Evolutionary conservation across 2,888 invertebrate species (phyloP), one percentile per base, ranked within the genome.

Genomic region (Hydriomena furcata): DNA sequence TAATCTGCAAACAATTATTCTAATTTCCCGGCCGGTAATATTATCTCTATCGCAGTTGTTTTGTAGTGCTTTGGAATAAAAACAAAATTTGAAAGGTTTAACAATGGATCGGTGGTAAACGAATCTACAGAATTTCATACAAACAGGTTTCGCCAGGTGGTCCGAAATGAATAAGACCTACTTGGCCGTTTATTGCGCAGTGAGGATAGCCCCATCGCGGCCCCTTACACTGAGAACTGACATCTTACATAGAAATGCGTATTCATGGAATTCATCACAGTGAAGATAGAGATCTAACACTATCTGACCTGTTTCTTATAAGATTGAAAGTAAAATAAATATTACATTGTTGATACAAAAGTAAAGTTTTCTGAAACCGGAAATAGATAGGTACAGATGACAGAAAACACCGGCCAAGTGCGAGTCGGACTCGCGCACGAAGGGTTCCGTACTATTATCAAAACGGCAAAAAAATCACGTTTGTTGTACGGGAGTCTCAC

Each of bases 71-170:
- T 54, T 55, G 42, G 53, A 58, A 57, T 53, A 52, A 44, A 54
- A 52, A 52, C 46, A 43, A 46, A 46, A 52, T 61, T 58, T 58
- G 52, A 58, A 52, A 61, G 38, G 53, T 57, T 56, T 44, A 54
- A 61, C 57, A 58, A 61, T 61, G 57, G 55, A 52, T 61, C 61
- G 35, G 48, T 59, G 55, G 59, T 49, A 44, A 60, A 53, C 51
- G 53, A 58, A 58, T 54, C 45, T 60, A 51, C 51, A 49, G 51
- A 59, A 55, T 57, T 52, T 55, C 50, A 61, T 52, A 52, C 53
- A 55, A 61, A 61, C 61, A 43, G 61, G 61, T 61, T 61, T 48
- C 34, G 54, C 61, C 61, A 61, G 61, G 61, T 61, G 61, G 61
- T 55, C 59, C 50, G 52, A 55, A 42, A 36, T 57, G 55, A 61